Conservation (phyloP, 2,888 invertebrate species). For the Tachina fera region DNA sequence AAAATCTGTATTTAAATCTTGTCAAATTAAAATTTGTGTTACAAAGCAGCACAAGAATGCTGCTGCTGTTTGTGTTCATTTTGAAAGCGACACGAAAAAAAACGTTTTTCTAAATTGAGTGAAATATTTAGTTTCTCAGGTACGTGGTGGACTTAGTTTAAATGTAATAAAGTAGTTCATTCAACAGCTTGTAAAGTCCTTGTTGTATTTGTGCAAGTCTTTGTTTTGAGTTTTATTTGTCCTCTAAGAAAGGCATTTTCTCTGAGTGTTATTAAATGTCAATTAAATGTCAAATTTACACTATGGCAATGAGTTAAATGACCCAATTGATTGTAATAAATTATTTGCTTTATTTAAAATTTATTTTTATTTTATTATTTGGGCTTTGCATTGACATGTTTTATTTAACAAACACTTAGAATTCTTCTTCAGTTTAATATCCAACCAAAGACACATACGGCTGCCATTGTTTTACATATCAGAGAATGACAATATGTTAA, state of each 20-base stretch:
- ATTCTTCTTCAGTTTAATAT: no score
- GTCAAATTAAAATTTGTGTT: constrained; percentile 67
- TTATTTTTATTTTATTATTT: no score
- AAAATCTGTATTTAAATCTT: constrained; percentile 63
- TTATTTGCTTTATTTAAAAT: constrained; percentile 42
- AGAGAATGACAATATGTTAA: no score
- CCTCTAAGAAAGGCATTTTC: neutral
- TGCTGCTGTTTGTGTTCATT: neutral
- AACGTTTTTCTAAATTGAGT: constrained; percentile 49
- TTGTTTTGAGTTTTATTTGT: constrained; percentile 1
- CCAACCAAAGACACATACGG: no score
- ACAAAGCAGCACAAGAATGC: constrained; percentile 7
- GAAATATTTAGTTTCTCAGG: constrained; percentile 20
- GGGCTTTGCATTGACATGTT: no score
- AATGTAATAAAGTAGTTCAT: constrained; percentile 29
- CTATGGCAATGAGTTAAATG: constrained; percentile 53
- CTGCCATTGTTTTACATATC: no score
- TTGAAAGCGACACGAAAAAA: neutral
- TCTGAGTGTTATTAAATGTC: constrained; percentile 46
- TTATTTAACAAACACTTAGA: no score
- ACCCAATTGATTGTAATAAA: constrained; percentile 62
- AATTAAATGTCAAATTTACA: constrained; percentile 63
- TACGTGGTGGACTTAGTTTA: constrained; percentile 62
- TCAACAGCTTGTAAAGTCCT: constrained; percentile 30
- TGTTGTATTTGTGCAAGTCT: neutral